Evolutionary conservation across 2,888 invertebrate species (phyloP).

Genomic region (Drosophila paucipuncta): DNA sequence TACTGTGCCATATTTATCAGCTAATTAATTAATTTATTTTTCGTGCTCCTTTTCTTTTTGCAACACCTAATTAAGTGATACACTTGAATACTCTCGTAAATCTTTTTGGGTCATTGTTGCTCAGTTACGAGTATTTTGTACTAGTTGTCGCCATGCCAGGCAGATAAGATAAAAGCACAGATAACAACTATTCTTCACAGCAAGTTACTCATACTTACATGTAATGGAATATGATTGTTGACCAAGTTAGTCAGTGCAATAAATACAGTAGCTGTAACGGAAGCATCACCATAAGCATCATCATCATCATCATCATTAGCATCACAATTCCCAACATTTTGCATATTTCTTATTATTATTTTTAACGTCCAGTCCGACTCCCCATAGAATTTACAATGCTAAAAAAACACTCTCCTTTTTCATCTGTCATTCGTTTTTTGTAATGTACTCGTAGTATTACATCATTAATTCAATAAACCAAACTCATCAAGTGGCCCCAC

Average conservation of each 20-base stretch:
- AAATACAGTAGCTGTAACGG: conserved; percentile 30
- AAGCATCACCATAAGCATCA: conserved; percentile 11
- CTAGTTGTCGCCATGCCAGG: conserved; percentile 33
- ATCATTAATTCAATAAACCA: conserved; percentile 72
- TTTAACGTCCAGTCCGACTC: conserved; percentile 13
- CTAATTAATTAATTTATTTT: conserved; percentile 46
- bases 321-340: conserved; percentile 36
- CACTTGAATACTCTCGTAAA: conserved; percentile 50
- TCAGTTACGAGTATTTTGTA: conserved; percentile 39
- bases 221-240: conserved; percentile 32
- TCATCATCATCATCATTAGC: conserved; percentile 3
- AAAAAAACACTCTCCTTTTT: neutral
- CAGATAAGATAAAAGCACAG: conserved; percentile 50
- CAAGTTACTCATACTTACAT: conserved; percentile 1
- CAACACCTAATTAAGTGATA: conserved; percentile 50
- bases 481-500: conserved; percentile 68
- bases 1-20: conserved; percentile 11
- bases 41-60: conserved; percentile 20
- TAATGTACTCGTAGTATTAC: conserved; percentile 54
- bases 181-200: conserved; percentile 23
- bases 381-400: conserved; percentile 52
- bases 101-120: conserved; percentile 65
- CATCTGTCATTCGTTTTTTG: neutral
- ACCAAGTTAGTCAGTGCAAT: conserved; percentile 47
- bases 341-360: conserved; percentile 50